Evolutionary conservation across 2,888 invertebrate species (phyloP).

Genomic region (Plagodis dolabraria): DNA sequence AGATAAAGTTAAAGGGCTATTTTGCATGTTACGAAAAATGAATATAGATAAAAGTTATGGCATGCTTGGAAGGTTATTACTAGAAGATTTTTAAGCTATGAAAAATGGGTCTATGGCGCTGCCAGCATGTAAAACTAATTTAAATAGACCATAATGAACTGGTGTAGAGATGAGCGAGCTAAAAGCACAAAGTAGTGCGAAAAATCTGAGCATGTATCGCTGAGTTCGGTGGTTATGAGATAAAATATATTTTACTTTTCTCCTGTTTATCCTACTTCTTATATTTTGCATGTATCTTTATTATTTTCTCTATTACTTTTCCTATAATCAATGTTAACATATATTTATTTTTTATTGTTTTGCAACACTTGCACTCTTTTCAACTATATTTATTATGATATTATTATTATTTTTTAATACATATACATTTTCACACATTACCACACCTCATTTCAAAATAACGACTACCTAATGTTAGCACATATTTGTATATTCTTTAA

Average conservation of each 20-base stretch:
- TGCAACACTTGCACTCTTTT: slow-evolving; percentile 40
- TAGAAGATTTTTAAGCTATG: slow-evolving; percentile 52
- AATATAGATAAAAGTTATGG: slow-evolving; percentile 54
- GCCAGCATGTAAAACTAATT: slow-evolving; percentile 80
- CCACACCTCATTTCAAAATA: slow-evolving; percentile 56
- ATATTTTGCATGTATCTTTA: slow-evolving; percentile 66
- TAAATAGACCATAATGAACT: slow-evolving; percentile 66
- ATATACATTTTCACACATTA: slow-evolving; percentile 56
- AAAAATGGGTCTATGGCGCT: slow-evolving; percentile 59
- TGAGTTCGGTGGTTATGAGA: slow-evolving; percentile 65
- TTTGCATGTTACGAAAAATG: slow-evolving; percentile 67
- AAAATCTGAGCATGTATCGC: slow-evolving; percentile 77
- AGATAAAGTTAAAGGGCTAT: slow-evolving; percentile 46
- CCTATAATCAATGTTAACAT: slow-evolving; percentile 27
- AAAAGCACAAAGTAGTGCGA: slow-evolving; percentile 83
- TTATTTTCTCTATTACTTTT: slow-evolving; percentile 34
- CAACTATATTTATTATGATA: slow-evolving; percentile 46
- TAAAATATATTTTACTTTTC: slow-evolving; percentile 27
- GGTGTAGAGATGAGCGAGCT: slow-evolving; percentile 62
- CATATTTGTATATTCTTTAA: slow-evolving; percentile 48
- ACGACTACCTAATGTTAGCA: slow-evolving; percentile 43
- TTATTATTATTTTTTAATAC: slow-evolving; percentile 46
- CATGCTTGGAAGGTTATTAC: slow-evolving; percentile 64
- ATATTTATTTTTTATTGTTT: slow-evolving; percentile 40
- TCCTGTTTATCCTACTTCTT: slow-evolving; percentile 47